phyloP scores from a whole-genome alignment of 2,888 invertebrate genomes.

The Parapristionchus giblindavisi region DNA sequence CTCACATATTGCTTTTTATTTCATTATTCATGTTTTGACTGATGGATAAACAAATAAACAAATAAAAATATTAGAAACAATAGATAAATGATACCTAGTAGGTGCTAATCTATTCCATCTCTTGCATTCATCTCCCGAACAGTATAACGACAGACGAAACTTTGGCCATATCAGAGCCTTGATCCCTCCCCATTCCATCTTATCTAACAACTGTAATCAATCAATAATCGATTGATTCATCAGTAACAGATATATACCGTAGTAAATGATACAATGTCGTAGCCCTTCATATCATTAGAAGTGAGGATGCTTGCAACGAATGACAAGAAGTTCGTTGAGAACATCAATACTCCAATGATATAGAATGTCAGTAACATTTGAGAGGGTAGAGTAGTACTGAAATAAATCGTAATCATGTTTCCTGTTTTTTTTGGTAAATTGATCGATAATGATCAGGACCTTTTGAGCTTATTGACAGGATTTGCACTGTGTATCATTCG shows the following conservation, averaged over 20 bases:
- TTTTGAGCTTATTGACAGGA: neutral
- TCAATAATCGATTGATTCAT: neutral
- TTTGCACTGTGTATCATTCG: conserved; percentile 6
- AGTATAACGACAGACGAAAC: conserved; percentile 23
- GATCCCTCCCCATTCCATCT: neutral
- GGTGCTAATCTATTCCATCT: neutral
- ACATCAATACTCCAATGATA: neutral
- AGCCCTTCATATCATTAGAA: neutral
- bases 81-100: neutral
- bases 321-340: conserved; percentile 2
- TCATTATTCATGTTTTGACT: too few species aligned
- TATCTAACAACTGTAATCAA: neutral
- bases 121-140: neutral
- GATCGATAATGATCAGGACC: neutral
- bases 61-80: neutral
- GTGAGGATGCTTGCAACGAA: neutral
- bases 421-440: neutral
- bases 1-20: too few species aligned
- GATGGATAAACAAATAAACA: too few species aligned
- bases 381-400: conserved; percentile 16
- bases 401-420: neutral
- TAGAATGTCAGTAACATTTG: conserved; percentile 10
- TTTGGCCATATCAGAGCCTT: conserved; percentile 16
- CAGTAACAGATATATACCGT: neutral
- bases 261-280: conserved; percentile 2